A percentile compares a stretch with the other conserved stretches of the same genome.
Evolutionary conservation across 2,888 invertebrate genomes (phyloP).

Genomic region (Zaprionus lineosus): DNA sequence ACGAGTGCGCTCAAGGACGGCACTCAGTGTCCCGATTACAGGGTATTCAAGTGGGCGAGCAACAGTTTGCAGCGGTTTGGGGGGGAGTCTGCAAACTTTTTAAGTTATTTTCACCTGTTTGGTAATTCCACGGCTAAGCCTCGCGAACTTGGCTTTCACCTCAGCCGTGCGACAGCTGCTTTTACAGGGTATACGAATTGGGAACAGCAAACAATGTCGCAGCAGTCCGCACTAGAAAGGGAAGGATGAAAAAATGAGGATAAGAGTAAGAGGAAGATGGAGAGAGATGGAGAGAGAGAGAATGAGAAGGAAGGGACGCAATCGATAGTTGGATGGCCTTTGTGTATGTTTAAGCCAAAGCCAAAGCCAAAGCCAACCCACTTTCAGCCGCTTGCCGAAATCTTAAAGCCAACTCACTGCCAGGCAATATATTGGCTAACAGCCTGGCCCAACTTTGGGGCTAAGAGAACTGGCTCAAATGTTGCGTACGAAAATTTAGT

Average conservation of each 20-base stretch:
- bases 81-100: too few species aligned
- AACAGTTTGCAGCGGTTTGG: too few species aligned
- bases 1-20: too few species aligned
- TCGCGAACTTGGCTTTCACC: too few species aligned
- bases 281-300: not conserved
- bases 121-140: too few species aligned
- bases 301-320: conserved; percentile 37
- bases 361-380: conserved; percentile 25
- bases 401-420: conserved; percentile 60
- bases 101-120: too few species aligned
- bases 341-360: conserved; percentile 14
- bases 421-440: conserved; percentile 58
- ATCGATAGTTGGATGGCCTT: conserved; percentile 48
- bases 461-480: conserved; percentile 51
- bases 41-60: too few species aligned
- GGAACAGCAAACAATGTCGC: conserved; percentile 35
- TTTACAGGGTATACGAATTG: conserved; percentile 32
- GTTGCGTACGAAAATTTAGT: conserved; percentile 61
- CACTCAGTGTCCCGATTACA: too few species aligned
- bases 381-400: conserved; percentile 49
- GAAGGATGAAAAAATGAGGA: too few species aligned
- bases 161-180: not conserved
- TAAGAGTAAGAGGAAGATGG: not conserved
- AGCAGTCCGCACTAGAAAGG: conserved; percentile 30
- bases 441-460: conserved; percentile 40